These are phyloP conservation scores for Drosophila nannoptera DNA, from an alignment of 1,140 invertebrate genomes.

Conservation along the genomic window DNA sequence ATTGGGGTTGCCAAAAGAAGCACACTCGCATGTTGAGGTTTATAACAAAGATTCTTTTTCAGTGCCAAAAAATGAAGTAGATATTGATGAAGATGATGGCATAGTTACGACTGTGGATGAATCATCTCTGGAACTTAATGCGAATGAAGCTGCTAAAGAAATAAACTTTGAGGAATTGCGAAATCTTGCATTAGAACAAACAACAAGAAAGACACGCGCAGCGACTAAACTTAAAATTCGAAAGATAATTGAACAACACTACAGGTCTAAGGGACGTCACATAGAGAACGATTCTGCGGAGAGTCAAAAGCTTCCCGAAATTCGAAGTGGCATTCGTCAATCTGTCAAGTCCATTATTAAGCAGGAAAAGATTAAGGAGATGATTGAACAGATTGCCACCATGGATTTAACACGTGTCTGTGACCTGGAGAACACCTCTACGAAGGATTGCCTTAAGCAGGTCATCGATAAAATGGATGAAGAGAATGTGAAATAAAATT, in stretches of 20 bases:
- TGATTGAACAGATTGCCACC: slow-evolving; percentile 77
- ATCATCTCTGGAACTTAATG: slow-evolving; percentile 47
- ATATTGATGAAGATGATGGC: slow-evolving; percentile 61
- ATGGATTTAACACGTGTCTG: slow-evolving; percentile 76
- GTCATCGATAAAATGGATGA: slow-evolving; percentile 77
- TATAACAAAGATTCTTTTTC: not conserved
- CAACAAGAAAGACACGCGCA: slow-evolving; percentile 56
- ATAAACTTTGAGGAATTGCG: slow-evolving; percentile 73
- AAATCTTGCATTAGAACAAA: slow-evolving; percentile 63
- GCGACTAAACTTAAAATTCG: slow-evolving; percentile 66
- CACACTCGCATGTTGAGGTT: not conserved
- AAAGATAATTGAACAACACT: slow-evolving; percentile 73
- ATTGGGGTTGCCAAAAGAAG: slow-evolving; percentile 48
- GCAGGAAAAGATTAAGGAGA: slow-evolving; percentile 80
- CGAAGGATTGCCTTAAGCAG: slow-evolving; percentile 76
- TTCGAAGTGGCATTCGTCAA: slow-evolving; percentile 65
- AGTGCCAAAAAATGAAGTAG: not conserved
- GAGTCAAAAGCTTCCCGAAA: slow-evolving; percentile 35
- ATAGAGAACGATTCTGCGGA: slow-evolving; percentile 70
- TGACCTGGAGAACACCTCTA: slow-evolving; percentile 72
- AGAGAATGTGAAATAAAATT: slow-evolving; percentile 40
- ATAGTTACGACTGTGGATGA: slow-evolving; percentile 61
- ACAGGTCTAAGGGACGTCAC: slow-evolving; percentile 64
- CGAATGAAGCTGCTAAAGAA: slow-evolving; percentile 53
- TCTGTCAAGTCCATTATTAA: slow-evolving; percentile 80